phyloP scores from a whole-genome alignment of 2,888 invertebrate species.

The Drosophila yooni region DNA sequence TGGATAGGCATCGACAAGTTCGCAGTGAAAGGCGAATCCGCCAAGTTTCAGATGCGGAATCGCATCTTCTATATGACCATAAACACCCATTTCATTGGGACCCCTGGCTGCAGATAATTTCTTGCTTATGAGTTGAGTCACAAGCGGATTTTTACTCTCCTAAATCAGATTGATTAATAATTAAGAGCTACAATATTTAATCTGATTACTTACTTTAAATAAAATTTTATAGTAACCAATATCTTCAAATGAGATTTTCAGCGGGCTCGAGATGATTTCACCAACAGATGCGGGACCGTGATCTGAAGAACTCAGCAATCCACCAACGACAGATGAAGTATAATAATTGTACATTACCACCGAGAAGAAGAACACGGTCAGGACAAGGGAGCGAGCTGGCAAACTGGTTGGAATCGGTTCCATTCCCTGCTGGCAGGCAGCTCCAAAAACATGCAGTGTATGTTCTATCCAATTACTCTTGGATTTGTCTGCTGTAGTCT shows the following conservation, averaged over 20 bases:
- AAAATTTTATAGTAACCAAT: conserved; percentile 83
- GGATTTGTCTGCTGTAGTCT: not conserved
- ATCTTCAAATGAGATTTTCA: conserved; percentile 83
- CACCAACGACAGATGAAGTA: conserved; percentile 84
- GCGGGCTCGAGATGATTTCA: conserved; percentile 78
- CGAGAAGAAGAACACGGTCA: conserved; percentile 77
- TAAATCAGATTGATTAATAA: conserved; percentile 23
- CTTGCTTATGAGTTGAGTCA: conserved; percentile 66
- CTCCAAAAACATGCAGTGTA: conserved; percentile 73
- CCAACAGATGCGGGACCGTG: conserved; percentile 80
- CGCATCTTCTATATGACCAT: conserved; percentile 80
- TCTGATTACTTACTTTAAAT: conserved; percentile 73
- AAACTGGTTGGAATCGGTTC: conserved; percentile 73
- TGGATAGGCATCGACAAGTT: conserved; percentile 85
- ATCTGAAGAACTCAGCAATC: conserved; percentile 78
- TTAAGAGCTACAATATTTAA: not conserved
- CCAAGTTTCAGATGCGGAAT: conserved; percentile 85
- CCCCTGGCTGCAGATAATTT: conserved; percentile 73
- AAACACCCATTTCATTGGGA: conserved; percentile 71
- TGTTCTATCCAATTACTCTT: conserved; percentile 50
- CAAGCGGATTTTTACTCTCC: conserved; percentile 70
- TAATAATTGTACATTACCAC: conserved; percentile 84
- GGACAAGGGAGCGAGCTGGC: conserved; percentile 73
- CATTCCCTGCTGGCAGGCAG: conserved; percentile 83
- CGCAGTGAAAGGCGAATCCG: conserved; percentile 86